Evolutionary conservation across 1,140 invertebrate genomes (phyloP).

Genomic region (Colletes gigas): DNA sequence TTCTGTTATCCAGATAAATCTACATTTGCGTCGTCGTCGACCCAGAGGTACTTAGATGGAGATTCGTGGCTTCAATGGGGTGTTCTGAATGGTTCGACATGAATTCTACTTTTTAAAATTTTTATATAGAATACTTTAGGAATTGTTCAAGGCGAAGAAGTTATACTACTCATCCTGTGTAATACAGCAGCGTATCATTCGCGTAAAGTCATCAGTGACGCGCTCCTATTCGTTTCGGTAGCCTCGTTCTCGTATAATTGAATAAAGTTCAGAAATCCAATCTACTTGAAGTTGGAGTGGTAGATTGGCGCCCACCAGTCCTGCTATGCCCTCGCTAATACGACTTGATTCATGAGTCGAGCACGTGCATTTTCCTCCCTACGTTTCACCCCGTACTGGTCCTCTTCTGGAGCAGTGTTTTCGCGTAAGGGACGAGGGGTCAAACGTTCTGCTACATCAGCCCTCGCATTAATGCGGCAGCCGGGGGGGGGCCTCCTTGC

Average conservation of each 20-base stretch:
- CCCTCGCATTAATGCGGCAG: slow-evolving; percentile 59
- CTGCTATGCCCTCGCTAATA: slow-evolving; percentile 71
- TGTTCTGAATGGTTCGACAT: no score
- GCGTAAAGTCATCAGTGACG: slow-evolving; percentile 5
- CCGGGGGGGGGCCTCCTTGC: slow-evolving; percentile 38
- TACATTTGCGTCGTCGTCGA: background rate
- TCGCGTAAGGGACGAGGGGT: slow-evolving; percentile 69
- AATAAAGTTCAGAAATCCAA: slow-evolving; percentile 80
- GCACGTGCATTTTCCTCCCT: slow-evolving; percentile 67
- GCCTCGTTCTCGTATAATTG: slow-evolving; percentile 76
- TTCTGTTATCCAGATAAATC: slow-evolving; percentile 16
- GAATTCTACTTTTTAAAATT: no score
- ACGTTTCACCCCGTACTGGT: slow-evolving; percentile 24
- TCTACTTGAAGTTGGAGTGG: slow-evolving; percentile 78
- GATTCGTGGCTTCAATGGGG: background rate
- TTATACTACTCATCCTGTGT: no score
- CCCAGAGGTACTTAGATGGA: background rate
- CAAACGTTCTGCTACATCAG: slow-evolving; percentile 76
- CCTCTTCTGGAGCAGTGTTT: slow-evolving; percentile 23
- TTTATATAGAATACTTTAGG: no score
- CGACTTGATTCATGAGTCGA: slow-evolving; percentile 81
- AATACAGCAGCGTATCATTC: background rate
- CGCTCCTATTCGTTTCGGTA: slow-evolving; percentile 21
- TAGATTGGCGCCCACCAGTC: slow-evolving; percentile 75
- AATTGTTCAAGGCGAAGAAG: no score